Conservation (phyloP, 1,140 invertebrate genomes). For the Papilio dardanus region DNA sequence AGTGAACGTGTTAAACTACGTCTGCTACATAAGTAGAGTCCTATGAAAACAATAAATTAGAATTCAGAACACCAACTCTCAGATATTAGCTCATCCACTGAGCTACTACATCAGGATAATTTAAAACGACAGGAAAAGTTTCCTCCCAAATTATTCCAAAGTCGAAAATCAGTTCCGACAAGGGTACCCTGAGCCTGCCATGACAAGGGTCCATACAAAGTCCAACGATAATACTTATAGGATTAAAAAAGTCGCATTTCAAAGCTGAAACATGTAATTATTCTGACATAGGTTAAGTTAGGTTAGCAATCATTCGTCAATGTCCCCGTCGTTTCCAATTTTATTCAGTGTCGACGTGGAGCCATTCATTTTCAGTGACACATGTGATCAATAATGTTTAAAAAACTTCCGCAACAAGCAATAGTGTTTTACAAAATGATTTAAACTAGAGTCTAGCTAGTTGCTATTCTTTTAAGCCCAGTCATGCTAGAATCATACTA, state of each 20-base stretch:
- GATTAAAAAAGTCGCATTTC: slow-evolving; percentile 9
- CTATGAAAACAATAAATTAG: background rate
- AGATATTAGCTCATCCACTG: background rate
- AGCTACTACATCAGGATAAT: background rate
- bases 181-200: background rate
- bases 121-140: slow-evolving; percentile 1
- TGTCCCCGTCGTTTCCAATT: background rate
- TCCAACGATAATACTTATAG: slow-evolving; percentile 2
- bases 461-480: background rate
- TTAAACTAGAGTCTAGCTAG: background rate
- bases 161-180: background rate
- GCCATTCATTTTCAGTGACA: background rate
- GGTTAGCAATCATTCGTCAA: background rate
- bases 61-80: background rate
- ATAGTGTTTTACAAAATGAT: background rate
- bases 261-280: slow-evolving; percentile 11
- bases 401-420: background rate
- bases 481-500: too few relatives aligned
- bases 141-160: background rate
- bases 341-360: background rate
- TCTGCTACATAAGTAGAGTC: background rate
- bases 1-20: background rate
- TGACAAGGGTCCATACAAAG: slow-evolving; percentile 1
- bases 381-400: background rate
- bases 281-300: slow-evolving; percentile 24